Evolutionary conservation across 2,888 invertebrate genomes (phyloP).

Genomic region (Drosophila tanythrix): DNA sequence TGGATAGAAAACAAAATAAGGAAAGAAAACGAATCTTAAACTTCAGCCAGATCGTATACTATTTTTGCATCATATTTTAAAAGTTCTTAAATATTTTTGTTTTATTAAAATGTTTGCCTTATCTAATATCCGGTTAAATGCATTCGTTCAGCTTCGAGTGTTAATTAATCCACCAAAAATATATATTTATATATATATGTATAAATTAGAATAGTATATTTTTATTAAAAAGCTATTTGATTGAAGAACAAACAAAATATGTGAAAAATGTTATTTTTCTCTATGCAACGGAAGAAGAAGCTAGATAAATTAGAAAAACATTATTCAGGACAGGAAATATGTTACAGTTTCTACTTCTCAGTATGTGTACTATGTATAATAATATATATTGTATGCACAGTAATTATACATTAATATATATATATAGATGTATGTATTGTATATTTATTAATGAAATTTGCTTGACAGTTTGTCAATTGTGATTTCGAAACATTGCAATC

Average conservation of each 20-base stretch:
- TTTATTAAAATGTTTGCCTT: background rate
- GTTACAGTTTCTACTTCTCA: conserved; percentile 15
- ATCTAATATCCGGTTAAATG: background rate
- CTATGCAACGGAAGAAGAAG: background rate
- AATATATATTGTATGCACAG: conserved; percentile 5
- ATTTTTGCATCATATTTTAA: background rate
- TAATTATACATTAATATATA: conserved; percentile 12
- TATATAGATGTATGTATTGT: conserved; percentile 21
- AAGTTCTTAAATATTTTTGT: background rate
- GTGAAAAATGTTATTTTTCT: background rate
- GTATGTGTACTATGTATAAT: conserved; percentile 26
- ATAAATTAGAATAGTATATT: background rate
- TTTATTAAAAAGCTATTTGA: conserved; percentile 8
- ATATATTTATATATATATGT: background rate
- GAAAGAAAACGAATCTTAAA: background rate
- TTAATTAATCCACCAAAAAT: background rate
- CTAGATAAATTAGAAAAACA: background rate
- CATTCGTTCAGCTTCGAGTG: background rate
- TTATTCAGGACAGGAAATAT: background rate
- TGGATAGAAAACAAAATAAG: background rate
- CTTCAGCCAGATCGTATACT: background rate
- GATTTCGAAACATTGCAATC: conserved; percentile 48
- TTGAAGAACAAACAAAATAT: background rate
- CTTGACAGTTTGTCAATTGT: conserved; percentile 48
- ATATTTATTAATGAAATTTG: conserved; percentile 48